Base-by-base conservation (phyloP, 2,888 invertebrate genomes). In the Tipula confusa region DNA sequence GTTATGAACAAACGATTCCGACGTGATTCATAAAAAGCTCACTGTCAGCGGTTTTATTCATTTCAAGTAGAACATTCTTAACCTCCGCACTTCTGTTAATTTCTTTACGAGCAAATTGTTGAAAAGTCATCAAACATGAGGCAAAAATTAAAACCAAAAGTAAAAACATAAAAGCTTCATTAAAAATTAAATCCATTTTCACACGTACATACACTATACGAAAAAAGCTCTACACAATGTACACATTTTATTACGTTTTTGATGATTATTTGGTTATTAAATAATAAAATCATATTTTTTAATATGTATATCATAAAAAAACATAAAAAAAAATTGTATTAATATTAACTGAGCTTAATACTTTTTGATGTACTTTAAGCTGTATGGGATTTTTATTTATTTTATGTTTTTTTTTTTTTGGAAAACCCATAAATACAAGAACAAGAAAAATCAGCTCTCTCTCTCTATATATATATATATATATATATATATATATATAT, bases 231-330 rank as follows among this genome's bases (percentile, higher is more conserved):
- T 48, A 24, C 2, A 64, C 7, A 64, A n/a, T n/a, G n/a, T 36
- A 43, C 43, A 15, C 64, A 64, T 64, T 64, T 64, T 64, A 64
- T 64, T 24, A 64, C 24, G 0, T 24, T 64, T 24, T 64, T 64
- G 64, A 64, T 64, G 9, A 64, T 64, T 64, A 64, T 64, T 64
- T 64, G 64, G 64, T 64, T 64, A 64, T 64, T 24, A 64, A 64
- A 64, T 64, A 64, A 64, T 64, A 64, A 64, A 24, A 43, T 43
- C 2, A 9, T 64, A 24, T 64, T 64, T 64, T 24, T 24, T 64
- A 64, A 64, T 64, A 64, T n/a, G n/a, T n/a, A n/a, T 24, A 64
- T 64, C 64, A 64, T 64, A 64, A 64, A 64, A n/a, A 11, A 24
- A 64, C 24, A 64, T 24, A 64, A 64, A 64, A 18, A 33, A 64